Evolutionary conservation across 2,888 invertebrate genomes (phyloP).

Genomic region (Cantharis rufa): DNA sequence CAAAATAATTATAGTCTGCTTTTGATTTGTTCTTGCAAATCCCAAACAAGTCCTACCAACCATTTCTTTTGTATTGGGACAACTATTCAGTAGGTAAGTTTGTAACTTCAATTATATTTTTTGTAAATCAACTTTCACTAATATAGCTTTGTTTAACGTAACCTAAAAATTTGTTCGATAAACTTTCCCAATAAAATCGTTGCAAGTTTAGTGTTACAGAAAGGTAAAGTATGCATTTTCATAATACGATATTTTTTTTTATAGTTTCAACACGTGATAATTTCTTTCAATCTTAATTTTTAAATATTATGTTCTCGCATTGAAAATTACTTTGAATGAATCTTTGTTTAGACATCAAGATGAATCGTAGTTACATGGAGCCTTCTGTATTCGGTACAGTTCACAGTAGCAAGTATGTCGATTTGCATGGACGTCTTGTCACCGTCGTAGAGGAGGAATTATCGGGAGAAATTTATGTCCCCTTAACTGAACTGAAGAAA

Average conservation of each 20-base stretch:
- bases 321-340: neutral
- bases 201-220: neutral
- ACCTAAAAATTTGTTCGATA: neutral
- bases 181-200: neutral
- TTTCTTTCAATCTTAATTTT: no score
- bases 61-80: no score
- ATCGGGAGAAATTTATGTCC: slow-evolving; percentile 38
- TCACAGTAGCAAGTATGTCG: slow-evolving; percentile 22
- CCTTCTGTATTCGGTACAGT: neutral
- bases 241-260: no score
- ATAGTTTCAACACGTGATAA: no score
- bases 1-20: no score
- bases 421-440: slow-evolving; percentile 38
- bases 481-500: slow-evolving; percentile 37
- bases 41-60: no score
- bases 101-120: no score
- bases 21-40: no score
- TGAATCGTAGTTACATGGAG: neutral
- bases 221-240: no score
- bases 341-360: neutral
- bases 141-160: neutral
- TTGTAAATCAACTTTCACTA: no score
- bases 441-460: slow-evolving; percentile 31
- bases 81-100: no score
- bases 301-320: no score